Evolutionary conservation across 2,888 invertebrate genomes (phyloP).

Genomic region (Furcula furcula): DNA sequence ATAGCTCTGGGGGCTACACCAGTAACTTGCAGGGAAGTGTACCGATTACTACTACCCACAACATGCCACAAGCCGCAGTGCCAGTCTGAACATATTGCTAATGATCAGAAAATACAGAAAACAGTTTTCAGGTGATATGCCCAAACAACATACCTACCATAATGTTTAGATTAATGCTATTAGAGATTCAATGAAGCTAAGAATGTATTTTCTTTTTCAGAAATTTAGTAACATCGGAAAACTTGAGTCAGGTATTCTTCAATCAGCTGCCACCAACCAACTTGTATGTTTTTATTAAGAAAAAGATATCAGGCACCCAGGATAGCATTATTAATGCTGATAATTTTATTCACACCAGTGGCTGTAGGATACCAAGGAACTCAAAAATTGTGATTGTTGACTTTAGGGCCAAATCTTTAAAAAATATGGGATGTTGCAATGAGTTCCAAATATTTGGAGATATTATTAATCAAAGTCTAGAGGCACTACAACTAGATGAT

Average conservation of each 20-base stretch:
- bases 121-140: constrained; percentile 63
- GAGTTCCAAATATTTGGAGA: constrained; percentile 68
- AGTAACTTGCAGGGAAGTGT: constrained; percentile 67
- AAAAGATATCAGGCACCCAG: constrained; percentile 40
- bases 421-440: constrained; percentile 61
- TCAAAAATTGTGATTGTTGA: constrained; percentile 61
- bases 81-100: constrained; percentile 59
- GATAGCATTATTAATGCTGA: constrained; percentile 48
- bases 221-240: constrained; percentile 68
- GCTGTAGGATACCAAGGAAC: constrained; percentile 60
- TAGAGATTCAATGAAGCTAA: too few species aligned
- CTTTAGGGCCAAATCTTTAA: constrained; percentile 44
- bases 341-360: constrained; percentile 57
- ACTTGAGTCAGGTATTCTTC: constrained; percentile 62
- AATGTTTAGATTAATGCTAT: too few species aligned
- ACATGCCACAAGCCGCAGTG: constrained; percentile 68
- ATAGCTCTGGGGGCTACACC: constrained; percentile 65
- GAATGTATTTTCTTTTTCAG: constrained; percentile 55
- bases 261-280: constrained; percentile 68
- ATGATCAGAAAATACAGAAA: constrained; percentile 64
- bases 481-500: constrained; percentile 35
- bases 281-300: constrained; percentile 74
- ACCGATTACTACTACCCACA: constrained; percentile 59
- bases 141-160: too few species aligned
- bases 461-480: constrained; percentile 37